These are phyloP conservation scores for Pollachius pollachius DNA, from an alignment of 2,113 vertebrate genomes.

Conservation along the genomic window DNA sequence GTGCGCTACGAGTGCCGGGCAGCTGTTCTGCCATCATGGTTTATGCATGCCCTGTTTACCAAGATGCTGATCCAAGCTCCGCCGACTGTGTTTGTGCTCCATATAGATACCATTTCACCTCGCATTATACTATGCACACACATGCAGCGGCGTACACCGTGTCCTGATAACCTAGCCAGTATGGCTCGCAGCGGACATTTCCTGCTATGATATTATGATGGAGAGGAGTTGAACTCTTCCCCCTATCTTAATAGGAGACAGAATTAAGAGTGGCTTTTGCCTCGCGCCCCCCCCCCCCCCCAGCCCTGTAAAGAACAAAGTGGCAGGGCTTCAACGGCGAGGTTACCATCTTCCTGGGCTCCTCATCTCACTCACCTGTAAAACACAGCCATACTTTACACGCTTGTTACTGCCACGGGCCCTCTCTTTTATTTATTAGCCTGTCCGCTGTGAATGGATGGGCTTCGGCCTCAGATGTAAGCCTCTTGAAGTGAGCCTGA, in stretches of 20 bases:
- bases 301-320: conserved; percentile 55
- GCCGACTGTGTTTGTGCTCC: no score
- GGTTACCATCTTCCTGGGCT: conserved; percentile 47
- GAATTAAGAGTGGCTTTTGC: conserved; percentile 14
- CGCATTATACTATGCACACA: no score
- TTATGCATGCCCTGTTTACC: no score
- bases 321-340: conserved; percentile 21
- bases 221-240: conserved; percentile 44
- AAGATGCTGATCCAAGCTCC: no score
- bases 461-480: conserved; percentile 61
- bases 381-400: conserved; percentile 72
- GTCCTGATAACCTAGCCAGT: no score
- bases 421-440: conserved; percentile 75
- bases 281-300: conserved; percentile 31
- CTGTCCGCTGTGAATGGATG: conserved; percentile 63
- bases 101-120: no score
- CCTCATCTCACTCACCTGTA: conserved; percentile 69
- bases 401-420: conserved; percentile 68
- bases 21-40: no score
- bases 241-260: conserved; percentile 8
- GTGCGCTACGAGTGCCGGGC: no score
- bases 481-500: conserved; percentile 65
- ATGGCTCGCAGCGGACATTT: no score
- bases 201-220: conserved; percentile 31
- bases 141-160: no score